phyloP scores from a whole-genome alignment of 2,113 vertebrate genomes.

The Casuarius casuarius region DNA sequence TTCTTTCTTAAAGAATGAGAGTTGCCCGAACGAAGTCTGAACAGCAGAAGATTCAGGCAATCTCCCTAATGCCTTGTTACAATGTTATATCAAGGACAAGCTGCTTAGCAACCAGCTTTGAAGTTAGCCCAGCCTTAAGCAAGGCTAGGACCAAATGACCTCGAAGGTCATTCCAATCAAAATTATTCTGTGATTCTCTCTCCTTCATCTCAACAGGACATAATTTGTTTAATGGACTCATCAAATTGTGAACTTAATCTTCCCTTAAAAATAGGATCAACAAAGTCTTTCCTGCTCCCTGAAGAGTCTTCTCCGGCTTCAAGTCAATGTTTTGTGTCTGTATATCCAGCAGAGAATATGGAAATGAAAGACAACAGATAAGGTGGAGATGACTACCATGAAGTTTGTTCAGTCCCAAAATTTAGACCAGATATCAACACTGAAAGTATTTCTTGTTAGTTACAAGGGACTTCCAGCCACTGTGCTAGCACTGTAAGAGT shows the following conservation, averaged over 20 bases:
- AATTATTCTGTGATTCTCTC: background rate
- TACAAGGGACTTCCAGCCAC: background rate
- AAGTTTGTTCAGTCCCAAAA: background rate
- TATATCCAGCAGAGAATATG: background rate
- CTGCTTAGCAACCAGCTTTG: background rate
- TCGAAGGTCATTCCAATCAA: background rate
- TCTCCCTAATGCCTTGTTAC: accelerated
- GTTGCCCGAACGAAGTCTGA: background rate
- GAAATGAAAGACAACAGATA: background rate
- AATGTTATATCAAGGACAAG: background rate
- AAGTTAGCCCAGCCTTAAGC: background rate
- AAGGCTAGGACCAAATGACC: background rate
- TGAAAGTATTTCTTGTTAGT: background rate
- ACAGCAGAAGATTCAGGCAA: background rate
- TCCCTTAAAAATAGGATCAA: background rate
- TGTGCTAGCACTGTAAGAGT: background rate
- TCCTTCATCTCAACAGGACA: background rate
- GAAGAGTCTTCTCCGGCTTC: background rate
- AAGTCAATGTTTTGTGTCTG: background rate
- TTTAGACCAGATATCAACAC: background rate
- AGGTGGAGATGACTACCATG: background rate
- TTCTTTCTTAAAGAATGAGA: background rate
- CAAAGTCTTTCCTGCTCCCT: background rate
- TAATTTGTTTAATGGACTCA: background rate
- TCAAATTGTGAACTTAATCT: background rate